Evolutionary conservation across 2,888 invertebrate genomes (phyloP), one percentile per base, ranked within the genome.

Genomic region (Rotaria magnacalcarata): DNA sequence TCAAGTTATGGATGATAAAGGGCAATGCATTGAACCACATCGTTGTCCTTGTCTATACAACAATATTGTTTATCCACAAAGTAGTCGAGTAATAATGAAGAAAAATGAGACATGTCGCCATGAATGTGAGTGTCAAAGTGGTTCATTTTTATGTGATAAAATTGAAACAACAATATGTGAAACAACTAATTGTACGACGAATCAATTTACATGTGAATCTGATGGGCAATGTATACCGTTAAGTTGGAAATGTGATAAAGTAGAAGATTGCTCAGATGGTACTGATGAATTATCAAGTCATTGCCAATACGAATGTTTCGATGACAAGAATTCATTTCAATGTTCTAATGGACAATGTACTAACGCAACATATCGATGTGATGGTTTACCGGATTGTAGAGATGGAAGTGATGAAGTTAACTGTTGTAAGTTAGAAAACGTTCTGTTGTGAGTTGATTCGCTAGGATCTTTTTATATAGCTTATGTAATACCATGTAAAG

Each of bases 261-360:
- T 54, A 19, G 24, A 16, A 21, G 85, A 86, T 85, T 86, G 86
- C 41, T 27, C 41, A 16, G 86, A 86, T 58, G 80, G 84, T 4
- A 67, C 74, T 41, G 86, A 86, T 56, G 86, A 86, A 85, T 14
- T 75, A 19, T 11, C 24, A 7, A 1, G 0, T 58, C 24, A 75
- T 21, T 86, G 86, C 34, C 52, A 75, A 56, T 4, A 50, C 16
- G 21, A 54, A 21, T 86, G 86, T 74, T 67, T 43, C 34, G 0
- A 60, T 34, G 47, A 60, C 21, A 86, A 27, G 14, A 52, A 60
- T 19, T 85, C 74, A 41, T 86, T 86, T 85, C 21, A 84, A n/a
- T 86, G 86, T 85, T 56, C 84, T 19, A 85, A 27, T 85, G 86
- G 85, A 2, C 86, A 86, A 75, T 86, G 86, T 84, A 86, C 85